Base-by-base conservation (phyloP, 2,888 invertebrate genomes). In the Galeruca laticollis region DNA sequence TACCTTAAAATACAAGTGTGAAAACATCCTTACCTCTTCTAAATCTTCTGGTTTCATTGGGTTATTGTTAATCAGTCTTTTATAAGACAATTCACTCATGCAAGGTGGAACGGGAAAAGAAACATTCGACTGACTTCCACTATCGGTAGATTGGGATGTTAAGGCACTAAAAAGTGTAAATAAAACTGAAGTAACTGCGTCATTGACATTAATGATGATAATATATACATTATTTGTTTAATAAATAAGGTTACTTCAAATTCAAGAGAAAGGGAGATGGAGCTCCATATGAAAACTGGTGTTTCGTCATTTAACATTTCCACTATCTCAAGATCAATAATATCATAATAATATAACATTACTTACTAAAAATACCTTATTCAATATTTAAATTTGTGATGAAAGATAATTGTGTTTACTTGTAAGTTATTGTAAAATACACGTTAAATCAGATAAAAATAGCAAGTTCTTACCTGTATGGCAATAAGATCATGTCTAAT, bases 401-500 rank as follows among this genome's bases (percentile, higher is more conserved):
- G 2, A 26, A 26, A 26, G 6, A 6, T 26, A 5, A 3, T 26
- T 26, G 3, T 26, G 26, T 2, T 26, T 26, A 26, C 0, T 26
- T 26, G n/a, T 26, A 51, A 51, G 26, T 11, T 40, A 0, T 15
- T 18, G 35, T 18, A 49, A 15, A n/a, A 35, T 10, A 35, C 35
- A 35, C 9, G 35, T 10, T 35, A 35, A 13, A 40, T n/a, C 40
- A 40, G 3, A n/a, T 40, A 3, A 40, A 40, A 40, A 40, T 11
- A 11, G 40, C 5, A n/a, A 40, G 13, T 13, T 49, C 52, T 51
- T 86, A 94, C 94, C 94, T 93, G 85, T 96, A 97, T 20, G 97
- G 96, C 68, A 97, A 85, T 9, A 97, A 86, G 9, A 97, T 84
- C 54, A 96, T 89, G 86, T 97, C 96, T 75, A 94, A 90, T 77